Conservation (phyloP, 2,888 invertebrate genomes). For the Theretra japonica region DNA sequence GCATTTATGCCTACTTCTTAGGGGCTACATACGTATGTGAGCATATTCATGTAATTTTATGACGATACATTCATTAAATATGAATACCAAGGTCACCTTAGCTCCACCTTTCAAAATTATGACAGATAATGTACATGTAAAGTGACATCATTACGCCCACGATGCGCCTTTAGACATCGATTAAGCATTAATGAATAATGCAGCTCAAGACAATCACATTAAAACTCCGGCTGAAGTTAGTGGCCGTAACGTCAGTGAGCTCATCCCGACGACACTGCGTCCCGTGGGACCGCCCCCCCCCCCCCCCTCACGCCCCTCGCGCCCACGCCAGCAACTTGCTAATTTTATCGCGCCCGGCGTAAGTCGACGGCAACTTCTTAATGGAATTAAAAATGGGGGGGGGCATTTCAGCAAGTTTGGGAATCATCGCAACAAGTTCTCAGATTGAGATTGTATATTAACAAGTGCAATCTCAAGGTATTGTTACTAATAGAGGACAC, state of each 20-base stretch:
- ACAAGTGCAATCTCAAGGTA: neutral
- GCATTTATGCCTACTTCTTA: too few relatives aligned
- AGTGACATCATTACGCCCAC: neutral
- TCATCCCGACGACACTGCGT: neutral
- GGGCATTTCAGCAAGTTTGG: conserved; percentile 9
- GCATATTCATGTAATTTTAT: too few relatives aligned
- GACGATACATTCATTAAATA: too few relatives aligned
- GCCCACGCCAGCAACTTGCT: conserved; percentile 9
- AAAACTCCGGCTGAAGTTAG: conserved; percentile 12
- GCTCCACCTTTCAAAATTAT: too few relatives aligned
- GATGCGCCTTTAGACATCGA: too few relatives aligned
- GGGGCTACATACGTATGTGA: too few relatives aligned
- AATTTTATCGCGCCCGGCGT: conserved; percentile 17
- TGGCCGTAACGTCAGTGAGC: neutral
- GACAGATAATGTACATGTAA: too few relatives aligned
- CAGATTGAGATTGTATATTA: conserved; percentile 13
- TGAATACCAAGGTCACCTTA: too few relatives aligned
- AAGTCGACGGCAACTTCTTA: conserved; percentile 22
- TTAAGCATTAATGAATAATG: conserved; percentile 10
- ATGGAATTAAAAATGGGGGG: conserved; percentile 27
- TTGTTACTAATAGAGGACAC: neutral
- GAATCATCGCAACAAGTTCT: conserved; percentile 11
- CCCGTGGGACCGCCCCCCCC: neutral
- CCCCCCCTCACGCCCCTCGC: neutral
- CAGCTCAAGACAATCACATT: conserved; percentile 7